A percentile compares a stretch with the other conserved stretches of the same genome.
Conservation (phyloP, 2,888 invertebrate species). For the Lydus trimaculatus region DNA sequence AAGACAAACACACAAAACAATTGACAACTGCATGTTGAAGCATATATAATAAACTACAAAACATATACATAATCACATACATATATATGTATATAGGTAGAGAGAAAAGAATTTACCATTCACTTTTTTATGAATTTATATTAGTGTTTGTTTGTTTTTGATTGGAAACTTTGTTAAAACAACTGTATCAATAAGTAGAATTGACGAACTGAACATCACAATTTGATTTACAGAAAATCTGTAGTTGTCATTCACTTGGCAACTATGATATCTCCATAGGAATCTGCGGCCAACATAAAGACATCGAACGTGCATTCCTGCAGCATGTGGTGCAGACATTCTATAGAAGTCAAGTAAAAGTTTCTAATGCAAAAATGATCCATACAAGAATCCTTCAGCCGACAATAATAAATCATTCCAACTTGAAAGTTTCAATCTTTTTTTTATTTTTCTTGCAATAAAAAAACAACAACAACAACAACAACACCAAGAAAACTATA, state of each 20-base stretch:
- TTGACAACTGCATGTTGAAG: constrained; percentile 39
- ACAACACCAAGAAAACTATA: no score
- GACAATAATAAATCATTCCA: constrained; percentile 4
- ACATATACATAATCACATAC: neutral
- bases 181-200: constrained; percentile 16
- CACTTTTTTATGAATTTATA: no score
- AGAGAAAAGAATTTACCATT: constrained; percentile 8
- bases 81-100: no score
- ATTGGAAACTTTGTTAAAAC: neutral
- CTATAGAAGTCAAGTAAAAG: constrained; percentile 4
- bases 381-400: constrained; percentile 7
- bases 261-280: constrained; percentile 60
- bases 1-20: neutral
- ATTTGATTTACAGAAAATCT: constrained; percentile 53
- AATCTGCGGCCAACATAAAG: constrained; percentile 56
- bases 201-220: constrained; percentile 33
- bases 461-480: no score
- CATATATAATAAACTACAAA: constrained; percentile 11
- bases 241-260: constrained; percentile 54
- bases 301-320: constrained; percentile 53
- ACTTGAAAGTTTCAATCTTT: neutral
- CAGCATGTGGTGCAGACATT: constrained; percentile 50
- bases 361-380: constrained; percentile 3
- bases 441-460: neutral
- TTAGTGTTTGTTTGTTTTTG: neutral